These are phyloP conservation scores for Clarias platycephalus DNA, from an alignment of 2,797 vertebrate species.

Conservation along the genomic window DNA sequence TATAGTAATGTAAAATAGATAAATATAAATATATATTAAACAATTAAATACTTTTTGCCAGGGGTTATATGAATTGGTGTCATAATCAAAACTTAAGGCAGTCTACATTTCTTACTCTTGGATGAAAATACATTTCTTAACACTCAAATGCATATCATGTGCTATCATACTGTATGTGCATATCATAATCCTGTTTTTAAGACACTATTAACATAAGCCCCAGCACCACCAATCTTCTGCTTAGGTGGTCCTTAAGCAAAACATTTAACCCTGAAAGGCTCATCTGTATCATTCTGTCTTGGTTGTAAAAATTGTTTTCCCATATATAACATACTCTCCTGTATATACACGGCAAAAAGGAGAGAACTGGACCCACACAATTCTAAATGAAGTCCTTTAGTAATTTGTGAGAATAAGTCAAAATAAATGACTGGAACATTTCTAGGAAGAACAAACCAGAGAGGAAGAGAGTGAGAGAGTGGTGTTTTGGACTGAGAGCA, in stretches of 20 bases:
- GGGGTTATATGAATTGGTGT: too few species aligned
- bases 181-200: not conserved
- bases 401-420: not conserved
- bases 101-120: not conserved
- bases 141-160: not conserved
- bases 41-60: too few species aligned
- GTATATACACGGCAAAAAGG: not conserved
- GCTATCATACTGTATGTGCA: not conserved
- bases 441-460: not conserved
- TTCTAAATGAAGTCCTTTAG: not conserved
- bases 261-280: not conserved
- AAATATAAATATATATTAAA: too few species aligned
- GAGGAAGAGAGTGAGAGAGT: not conserved
- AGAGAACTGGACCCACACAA: not conserved
- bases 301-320: not conserved
- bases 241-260: not conserved
- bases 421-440: not conserved
- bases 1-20: too few species aligned
- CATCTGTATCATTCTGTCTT: not conserved
- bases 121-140: too few species aligned
- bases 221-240: not conserved
- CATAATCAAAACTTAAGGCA: too few species aligned
- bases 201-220: not conserved
- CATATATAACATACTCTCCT: not conserved
- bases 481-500: not conserved